phyloP scores from a whole-genome alignment of 2,888 invertebrate genomes.

The Harpalus rufipes region DNA sequence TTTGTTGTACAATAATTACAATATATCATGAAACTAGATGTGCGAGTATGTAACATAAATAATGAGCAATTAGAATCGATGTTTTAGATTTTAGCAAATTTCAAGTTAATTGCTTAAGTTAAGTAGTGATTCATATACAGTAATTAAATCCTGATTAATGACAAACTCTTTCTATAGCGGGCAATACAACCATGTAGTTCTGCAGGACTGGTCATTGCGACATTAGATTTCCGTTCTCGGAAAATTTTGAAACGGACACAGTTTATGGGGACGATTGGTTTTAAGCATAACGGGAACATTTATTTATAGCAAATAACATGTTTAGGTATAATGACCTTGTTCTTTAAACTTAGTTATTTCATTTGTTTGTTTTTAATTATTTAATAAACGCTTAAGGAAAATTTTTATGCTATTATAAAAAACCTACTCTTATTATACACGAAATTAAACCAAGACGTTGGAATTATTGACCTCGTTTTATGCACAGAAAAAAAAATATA shows the following conservation, averaged over 20 bases:
- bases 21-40: conserved; percentile 3
- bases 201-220: conserved; percentile 28
- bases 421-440: not conserved
- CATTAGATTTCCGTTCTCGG: conserved; percentile 49
- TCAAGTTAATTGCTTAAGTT: not conserved
- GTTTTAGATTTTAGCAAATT: conserved; percentile 16
- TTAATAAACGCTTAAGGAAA: not conserved
- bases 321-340: conserved; percentile 45
- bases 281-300: conserved; percentile 32
- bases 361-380: conserved; percentile 34
- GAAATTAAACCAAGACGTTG: not conserved
- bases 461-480: too few species aligned
- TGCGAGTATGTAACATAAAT: not conserved
- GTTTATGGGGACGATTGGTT: conserved; percentile 27
- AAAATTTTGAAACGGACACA: conserved; percentile 41
- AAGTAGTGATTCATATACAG: conserved; percentile 14
- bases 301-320: conserved; percentile 55
- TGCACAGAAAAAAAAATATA: too few species aligned
- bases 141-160: conserved; percentile 38
- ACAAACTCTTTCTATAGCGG: conserved; percentile 11
- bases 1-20: conserved; percentile 1
- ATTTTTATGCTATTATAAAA: conserved; percentile 9
- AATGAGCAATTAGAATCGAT: not conserved
- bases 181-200: conserved; percentile 34
- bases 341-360: conserved; percentile 45